Conservation (phyloP, 2,797 vertebrate genomes). For the Enoplosus armatus region DNA sequence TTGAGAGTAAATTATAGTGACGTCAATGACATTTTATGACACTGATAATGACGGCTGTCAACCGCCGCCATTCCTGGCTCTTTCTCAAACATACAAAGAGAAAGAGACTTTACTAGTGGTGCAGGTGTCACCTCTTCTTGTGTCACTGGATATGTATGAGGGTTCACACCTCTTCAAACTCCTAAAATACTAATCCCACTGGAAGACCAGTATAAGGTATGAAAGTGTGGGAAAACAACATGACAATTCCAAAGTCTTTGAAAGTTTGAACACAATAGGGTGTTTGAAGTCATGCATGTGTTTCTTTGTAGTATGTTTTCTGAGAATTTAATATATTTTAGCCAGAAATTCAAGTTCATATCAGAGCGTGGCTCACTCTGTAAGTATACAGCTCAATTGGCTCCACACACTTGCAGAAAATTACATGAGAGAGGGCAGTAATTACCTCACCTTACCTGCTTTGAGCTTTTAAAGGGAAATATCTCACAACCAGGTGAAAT, state of each 20-base stretch:
- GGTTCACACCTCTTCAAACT: slow-evolving; percentile 58
- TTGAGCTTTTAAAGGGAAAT: not conserved
- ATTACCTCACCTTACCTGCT: not conserved
- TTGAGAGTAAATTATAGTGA: not conserved
- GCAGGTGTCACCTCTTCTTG: slow-evolving; percentile 29
- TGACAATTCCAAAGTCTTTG: not conserved
- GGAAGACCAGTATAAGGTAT: not conserved
- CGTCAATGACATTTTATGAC: not conserved
- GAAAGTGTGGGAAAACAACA: not conserved
- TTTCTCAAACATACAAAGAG: not conserved
- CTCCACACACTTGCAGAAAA: not conserved
- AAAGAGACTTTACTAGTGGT: not conserved
- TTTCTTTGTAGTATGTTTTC: not conserved
- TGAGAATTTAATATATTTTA: not conserved
- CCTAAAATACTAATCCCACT: slow-evolving; percentile 72
- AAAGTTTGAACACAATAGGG: not conserved
- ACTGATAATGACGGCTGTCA: not conserved
- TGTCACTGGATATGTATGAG: slow-evolving; percentile 58
- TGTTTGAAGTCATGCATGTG: not conserved
- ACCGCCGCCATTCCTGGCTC: not conserved
- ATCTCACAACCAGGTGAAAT: not conserved
- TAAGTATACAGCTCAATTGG: not conserved
- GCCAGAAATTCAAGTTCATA: not conserved
- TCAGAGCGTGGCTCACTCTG: no score
- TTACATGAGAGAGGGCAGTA: not conserved